A percentile compares a stretch with the other conserved stretches of the same genome.
These are phyloP conservation scores for Phrynocephalus forsythii DNA, from an alignment of 2,797 vertebrate genomes.

Conservation along the genomic window DNA sequence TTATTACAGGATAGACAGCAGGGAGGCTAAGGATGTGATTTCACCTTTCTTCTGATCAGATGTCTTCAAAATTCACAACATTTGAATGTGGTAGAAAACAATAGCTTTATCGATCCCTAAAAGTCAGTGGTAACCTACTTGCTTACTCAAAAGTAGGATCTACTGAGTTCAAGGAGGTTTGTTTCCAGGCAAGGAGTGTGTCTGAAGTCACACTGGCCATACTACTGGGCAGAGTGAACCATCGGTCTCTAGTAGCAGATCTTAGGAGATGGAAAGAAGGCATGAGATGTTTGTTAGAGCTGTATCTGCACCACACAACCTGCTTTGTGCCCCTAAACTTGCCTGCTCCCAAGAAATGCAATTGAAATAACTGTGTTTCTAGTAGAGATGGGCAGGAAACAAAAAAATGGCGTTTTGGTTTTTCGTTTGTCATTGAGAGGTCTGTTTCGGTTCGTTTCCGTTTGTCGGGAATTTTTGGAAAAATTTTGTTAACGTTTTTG, in stretches of 20 bases:
- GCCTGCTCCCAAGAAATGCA: neutral
- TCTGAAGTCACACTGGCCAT: neutral
- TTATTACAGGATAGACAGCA: neutral
- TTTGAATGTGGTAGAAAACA: neutral
- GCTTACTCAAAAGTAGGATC: neutral
- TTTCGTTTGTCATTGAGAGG: too few relatives aligned
- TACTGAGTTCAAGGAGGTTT: neutral
- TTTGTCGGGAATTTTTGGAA: too few relatives aligned
- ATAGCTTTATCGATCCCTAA: neutral
- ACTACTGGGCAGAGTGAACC: neutral
- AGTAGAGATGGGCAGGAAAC: too few relatives aligned
- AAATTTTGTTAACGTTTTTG: too few relatives aligned
- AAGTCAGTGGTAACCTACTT: neutral
- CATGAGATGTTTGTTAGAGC: neutral
- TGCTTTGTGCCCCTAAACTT: neutral
- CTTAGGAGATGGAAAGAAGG: too few relatives aligned
- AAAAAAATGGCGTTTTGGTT: too few relatives aligned
- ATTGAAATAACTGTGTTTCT: too few relatives aligned
- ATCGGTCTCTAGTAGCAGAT: neutral
- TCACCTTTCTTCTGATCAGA: neutral
- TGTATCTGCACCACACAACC: neutral
- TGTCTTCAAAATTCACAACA: neutral
- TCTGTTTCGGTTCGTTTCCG: too few relatives aligned
- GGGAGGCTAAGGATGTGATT: neutral
- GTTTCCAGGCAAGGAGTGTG: neutral